Percentiles rank a stretch among this genome's conserved stretches.
Conservation (phyloP, 2,113 vertebrate genomes). For the Protobothrops flavoviridis region DNA sequence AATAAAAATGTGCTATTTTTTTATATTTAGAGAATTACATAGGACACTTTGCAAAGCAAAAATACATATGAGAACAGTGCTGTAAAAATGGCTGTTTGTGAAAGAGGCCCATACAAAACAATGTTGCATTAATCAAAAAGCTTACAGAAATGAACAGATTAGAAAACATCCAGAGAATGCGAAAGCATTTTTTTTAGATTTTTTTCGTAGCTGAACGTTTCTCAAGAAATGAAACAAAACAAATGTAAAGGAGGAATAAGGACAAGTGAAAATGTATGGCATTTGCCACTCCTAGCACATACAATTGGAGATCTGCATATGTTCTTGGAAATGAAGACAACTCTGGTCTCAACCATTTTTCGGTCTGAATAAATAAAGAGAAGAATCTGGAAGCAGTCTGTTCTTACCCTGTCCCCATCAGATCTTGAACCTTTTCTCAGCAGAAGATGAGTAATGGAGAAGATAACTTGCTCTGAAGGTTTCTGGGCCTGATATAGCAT, state of each 20-base stretch:
- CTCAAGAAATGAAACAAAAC: background rate
- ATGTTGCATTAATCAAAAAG: background rate
- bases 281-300: background rate
- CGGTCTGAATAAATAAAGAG: no score
- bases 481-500: background rate
- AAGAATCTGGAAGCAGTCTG: no score
- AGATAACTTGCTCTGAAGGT: background rate
- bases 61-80: background rate
- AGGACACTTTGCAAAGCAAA: background rate
- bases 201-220: background rate
- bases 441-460: no score
- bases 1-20: background rate
- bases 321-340: no score
- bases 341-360: no score
- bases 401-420: no score
- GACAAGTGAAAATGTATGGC: background rate
- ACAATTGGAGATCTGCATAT: no score
- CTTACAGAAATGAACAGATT: background rate
- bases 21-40: background rate
- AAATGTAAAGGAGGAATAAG: background rate
- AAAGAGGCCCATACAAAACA: background rate
- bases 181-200: background rate
- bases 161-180: background rate
- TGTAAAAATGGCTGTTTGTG: background rate
- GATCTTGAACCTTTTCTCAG: no score